Percentiles rank a stretch among this genome's conserved stretches.
Conservation (phyloP, 1,140 invertebrate species). For the Drosophila arawakana region DNA sequence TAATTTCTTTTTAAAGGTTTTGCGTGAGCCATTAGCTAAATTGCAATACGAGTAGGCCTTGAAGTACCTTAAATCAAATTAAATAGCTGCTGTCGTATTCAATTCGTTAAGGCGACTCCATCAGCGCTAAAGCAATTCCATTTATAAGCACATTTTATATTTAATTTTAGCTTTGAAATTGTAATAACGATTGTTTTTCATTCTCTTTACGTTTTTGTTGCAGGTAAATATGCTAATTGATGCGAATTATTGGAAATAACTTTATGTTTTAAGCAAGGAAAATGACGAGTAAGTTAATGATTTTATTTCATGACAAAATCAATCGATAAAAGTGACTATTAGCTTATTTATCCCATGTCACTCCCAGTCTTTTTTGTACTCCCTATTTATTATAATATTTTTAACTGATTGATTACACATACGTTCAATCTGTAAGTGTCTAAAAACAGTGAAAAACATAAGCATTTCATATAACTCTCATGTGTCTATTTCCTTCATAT, state of each 20-base stretch:
- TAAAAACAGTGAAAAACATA: slow-evolving; percentile 1
- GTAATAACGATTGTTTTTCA: slow-evolving; percentile 6
- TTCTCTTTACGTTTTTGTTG: slow-evolving; percentile 34
- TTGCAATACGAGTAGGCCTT: slow-evolving; percentile 59
- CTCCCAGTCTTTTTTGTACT: not conserved
- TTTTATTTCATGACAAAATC: not conserved
- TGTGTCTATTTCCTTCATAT: not conserved
- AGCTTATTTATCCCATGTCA: not conserved
- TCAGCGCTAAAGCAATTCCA: not conserved
- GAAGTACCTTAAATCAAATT: slow-evolving; percentile 65
- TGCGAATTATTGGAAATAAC: not conserved
- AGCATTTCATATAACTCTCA: slow-evolving; percentile 19
- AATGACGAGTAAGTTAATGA: not conserved
- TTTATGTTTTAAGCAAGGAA: not conserved
- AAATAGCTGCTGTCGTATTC: slow-evolving; percentile 52
- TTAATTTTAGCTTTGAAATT: slow-evolving; percentile 33
- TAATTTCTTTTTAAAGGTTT: slow-evolving; percentile 78
- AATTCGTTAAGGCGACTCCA: slow-evolving; percentile 4
- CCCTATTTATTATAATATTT: slow-evolving; percentile 1
- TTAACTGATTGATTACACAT: slow-evolving; percentile 18
- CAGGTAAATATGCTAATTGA: slow-evolving; percentile 54
- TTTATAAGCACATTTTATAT: slow-evolving; percentile 18
- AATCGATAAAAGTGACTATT: no score
- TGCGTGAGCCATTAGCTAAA: slow-evolving; percentile 76
- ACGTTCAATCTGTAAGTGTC: slow-evolving; percentile 10